Evolutionary conservation across 2,888 invertebrate species (phyloP).

Genomic region (Trachelus tabidus): DNA sequence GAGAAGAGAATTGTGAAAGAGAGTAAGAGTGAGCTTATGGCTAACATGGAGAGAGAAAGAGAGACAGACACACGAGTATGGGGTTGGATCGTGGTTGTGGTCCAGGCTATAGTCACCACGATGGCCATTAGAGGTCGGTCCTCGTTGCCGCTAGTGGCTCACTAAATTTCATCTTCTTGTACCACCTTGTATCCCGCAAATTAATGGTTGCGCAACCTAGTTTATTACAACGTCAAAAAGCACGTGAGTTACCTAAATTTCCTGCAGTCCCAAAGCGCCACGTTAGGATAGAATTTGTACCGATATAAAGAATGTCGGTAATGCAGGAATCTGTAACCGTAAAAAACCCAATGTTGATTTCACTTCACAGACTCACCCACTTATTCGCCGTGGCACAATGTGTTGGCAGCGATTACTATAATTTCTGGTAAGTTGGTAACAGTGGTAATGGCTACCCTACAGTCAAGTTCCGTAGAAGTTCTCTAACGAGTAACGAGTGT

Average conservation of each 20-base stretch:
- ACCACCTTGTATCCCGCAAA: constrained; percentile 55
- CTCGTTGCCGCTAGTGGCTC: constrained; percentile 59
- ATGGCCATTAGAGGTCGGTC: constrained; percentile 63
- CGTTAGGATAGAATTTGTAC: neutral
- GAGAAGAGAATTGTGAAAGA: neutral
- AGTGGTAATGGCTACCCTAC: neutral
- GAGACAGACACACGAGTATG: constrained; percentile 23
- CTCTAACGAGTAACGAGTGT: constrained; percentile 36
- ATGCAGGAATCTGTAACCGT: neutral
- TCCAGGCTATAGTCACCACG: constrained; percentile 54
- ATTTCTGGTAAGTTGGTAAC: neutral
- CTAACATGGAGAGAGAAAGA: neutral
- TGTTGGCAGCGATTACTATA: neutral
- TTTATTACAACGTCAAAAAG: constrained; percentile 13
- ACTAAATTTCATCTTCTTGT: constrained; percentile 62
- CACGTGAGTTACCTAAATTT: neutral
- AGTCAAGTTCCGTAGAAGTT: neutral
- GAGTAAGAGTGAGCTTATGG: constrained; percentile 1
- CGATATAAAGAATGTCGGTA: no score
- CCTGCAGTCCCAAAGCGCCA: neutral
- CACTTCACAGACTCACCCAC: neutral
- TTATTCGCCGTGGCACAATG: no score
- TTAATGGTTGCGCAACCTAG: constrained; percentile 53
- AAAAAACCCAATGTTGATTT: neutral
- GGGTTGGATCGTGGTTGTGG: constrained; percentile 44